These are phyloP conservation scores for Goniozus legneri DNA, from an alignment of 1,140 invertebrate species.

Conservation along the genomic window DNA sequence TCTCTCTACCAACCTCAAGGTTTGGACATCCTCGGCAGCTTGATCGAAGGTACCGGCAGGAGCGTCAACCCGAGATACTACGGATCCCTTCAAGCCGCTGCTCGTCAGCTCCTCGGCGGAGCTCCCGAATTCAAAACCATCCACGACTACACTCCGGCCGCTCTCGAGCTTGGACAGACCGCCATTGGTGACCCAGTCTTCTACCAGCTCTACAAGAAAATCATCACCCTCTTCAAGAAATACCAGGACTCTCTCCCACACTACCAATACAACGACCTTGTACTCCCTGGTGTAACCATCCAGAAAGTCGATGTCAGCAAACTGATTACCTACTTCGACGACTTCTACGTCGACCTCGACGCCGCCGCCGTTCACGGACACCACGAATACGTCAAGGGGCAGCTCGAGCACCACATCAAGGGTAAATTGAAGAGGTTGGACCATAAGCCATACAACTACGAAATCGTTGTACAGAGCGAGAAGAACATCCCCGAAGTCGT, in stretches of 20 bases:
- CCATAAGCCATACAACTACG: conserved; percentile 64
- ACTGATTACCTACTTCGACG: conserved; percentile 61
- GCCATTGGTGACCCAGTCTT: conserved; percentile 55
- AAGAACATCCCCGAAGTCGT: conserved; percentile 43
- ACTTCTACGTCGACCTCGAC: conserved; percentile 57
- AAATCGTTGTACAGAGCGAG: conserved; percentile 53
- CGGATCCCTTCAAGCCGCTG: conserved; percentile 57
- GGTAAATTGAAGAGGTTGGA: conserved; percentile 56
- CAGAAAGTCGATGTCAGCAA: conserved; percentile 61
- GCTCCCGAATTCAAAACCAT: conserved; percentile 37
- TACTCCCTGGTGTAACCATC: conserved; percentile 62
- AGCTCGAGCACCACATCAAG: conserved; percentile 26
- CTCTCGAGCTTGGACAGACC: conserved; percentile 50
- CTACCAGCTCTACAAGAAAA: conserved; percentile 52
- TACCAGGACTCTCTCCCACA: conserved; percentile 60
- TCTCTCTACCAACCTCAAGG: conserved; percentile 48
- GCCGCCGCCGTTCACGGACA: conserved; percentile 27
- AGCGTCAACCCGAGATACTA: conserved; percentile 55
- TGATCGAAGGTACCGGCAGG: conserved; percentile 50
- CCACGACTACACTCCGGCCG: conserved; percentile 48
- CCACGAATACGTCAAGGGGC: conserved; percentile 22
- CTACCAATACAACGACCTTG: conserved; percentile 62
- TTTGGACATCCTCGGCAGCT: conserved; percentile 52
- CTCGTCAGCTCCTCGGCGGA: conserved; percentile 59
- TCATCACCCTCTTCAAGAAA: conserved; percentile 52